Base-by-base conservation (phyloP, 2,888 invertebrate genomes). In the Anthophora plumipes region DNA sequence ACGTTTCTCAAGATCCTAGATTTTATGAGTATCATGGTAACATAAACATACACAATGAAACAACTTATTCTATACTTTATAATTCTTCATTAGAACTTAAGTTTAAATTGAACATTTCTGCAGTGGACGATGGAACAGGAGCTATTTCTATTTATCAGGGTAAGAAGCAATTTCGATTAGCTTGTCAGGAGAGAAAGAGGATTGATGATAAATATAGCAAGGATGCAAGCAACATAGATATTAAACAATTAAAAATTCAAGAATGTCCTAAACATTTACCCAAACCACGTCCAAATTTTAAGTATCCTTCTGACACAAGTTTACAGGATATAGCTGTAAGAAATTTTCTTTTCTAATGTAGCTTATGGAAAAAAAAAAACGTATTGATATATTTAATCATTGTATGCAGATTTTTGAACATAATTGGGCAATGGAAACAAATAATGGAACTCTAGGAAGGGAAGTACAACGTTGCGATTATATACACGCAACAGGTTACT, bases 91-190 rank as follows among this genome's bases (percentile, higher is more conserved):
- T 17, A 31, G 12, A 5, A 5, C 1, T 2, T 50, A 50, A 25
- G 57, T 31, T 71, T 22, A 20, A 5, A 55, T 3, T 41, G 20
- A 61, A 43, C 17, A 50, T 55, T 37, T 46, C 66, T 72, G 1
- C 22, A 84, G 84, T 84, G 4, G 84, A 84, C 0, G 84, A 84
- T 72, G 84, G 84, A 22, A 81, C 84, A 14, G 84, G 84, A 11
- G 22, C 12, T 2, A 54, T 78, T 17, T 31, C 17, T 0, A 14
- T 84, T 55, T 41, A 0, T 55, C 52, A 66, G n/a, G 57, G 69
- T 0, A 69, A 12, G 12, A 66, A 67, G 2, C 11, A 22, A 2
- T 68, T 52, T 11, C 0, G 11, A 1, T 1, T 0, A 2, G 14
- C 52, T 1, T 8, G 0, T 1, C 0, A n/a, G 0, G 11, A 20